Percentiles rank a stretch among this genome's conserved stretches.
These are phyloP conservation scores for Atherinomorus stipes DNA, from an alignment of 2,113 vertebrate genomes.

Conservation along the genomic window DNA sequence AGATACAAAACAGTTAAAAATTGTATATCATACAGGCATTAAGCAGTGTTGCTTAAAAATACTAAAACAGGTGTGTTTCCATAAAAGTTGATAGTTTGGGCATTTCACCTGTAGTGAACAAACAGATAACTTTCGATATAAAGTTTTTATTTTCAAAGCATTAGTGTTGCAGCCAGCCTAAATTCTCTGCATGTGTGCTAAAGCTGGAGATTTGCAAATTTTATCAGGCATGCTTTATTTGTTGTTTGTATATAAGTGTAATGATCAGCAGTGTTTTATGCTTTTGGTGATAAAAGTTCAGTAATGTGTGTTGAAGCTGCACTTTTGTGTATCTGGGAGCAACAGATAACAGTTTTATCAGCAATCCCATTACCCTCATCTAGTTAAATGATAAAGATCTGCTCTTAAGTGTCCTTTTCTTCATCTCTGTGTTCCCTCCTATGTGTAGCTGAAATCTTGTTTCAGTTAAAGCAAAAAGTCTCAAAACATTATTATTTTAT, in stretches of 20 bases:
- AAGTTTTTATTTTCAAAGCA: no score
- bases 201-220: conserved; percentile 16
- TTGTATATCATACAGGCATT: no score
- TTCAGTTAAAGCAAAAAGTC: conserved; percentile 33
- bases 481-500: conserved; percentile 25
- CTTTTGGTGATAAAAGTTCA: conserved; percentile 37
- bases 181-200: conserved; percentile 14
- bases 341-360: conserved; percentile 72
- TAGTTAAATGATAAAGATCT: conserved; percentile 75
- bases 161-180: background rate
- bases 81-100: no score
- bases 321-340: conserved; percentile 54
- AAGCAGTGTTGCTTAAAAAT: no score
- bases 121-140: no score
- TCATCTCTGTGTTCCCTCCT: background rate
- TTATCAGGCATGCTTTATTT: conserved; percentile 32
- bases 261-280: conserved; percentile 43
- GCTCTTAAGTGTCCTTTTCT: conserved; percentile 29
- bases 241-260: conserved; percentile 15
- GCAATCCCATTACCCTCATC: conserved; percentile 54
- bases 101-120: no score
- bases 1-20: no score
- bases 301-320: conserved; percentile 46
- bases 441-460: conserved; percentile 12
- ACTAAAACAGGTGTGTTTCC: no score